Percentiles rank a stretch among this genome's conserved stretches.
These are phyloP conservation scores for Diacarnus erythraeanus DNA, from an alignment of 37 sponge, comb jelly and placozoan genomes.

Conservation along the genomic window DNA sequence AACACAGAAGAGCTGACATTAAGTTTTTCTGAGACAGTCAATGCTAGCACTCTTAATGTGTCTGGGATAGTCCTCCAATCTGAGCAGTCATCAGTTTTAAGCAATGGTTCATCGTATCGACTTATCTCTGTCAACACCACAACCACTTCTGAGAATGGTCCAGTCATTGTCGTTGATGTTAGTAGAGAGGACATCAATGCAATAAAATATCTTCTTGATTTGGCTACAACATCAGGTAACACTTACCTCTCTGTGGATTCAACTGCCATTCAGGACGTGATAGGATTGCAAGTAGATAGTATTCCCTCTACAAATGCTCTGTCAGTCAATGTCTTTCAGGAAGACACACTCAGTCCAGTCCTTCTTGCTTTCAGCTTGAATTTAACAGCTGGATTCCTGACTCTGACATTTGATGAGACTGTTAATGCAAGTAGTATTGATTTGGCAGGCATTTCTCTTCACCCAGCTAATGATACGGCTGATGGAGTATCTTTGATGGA, in stretches of 20 bases:
- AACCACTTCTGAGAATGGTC: slow-evolving; percentile 41
- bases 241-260: slow-evolving; percentile 68
- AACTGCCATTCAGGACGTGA: slow-evolving; percentile 72
- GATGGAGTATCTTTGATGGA: slow-evolving; percentile 20
- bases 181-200: slow-evolving; percentile 80
- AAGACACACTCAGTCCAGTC: slow-evolving; percentile 69
- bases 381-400: slow-evolving; percentile 69
- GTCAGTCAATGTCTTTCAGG: slow-evolving; percentile 24
- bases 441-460: slow-evolving; percentile 31
- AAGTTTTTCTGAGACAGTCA: slow-evolving; percentile 85
- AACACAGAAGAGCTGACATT: slow-evolving; percentile 52
- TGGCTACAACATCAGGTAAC: slow-evolving; percentile 63
- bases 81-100: not conserved
- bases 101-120: slow-evolving; percentile 28
- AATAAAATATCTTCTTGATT: slow-evolving; percentile 61
- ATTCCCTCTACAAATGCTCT: slow-evolving; percentile 34
- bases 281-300: slow-evolving; percentile 35
- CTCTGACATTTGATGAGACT: slow-evolving; percentile 85
- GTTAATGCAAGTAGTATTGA: slow-evolving; percentile 74
- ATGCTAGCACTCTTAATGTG: slow-evolving; percentile 79
- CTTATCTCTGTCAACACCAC: slow-evolving; percentile 42
- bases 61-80: slow-evolving; percentile 58
- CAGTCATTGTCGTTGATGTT: slow-evolving; percentile 47
- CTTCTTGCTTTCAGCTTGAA: slow-evolving; percentile 62
- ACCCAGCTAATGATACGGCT: slow-evolving; percentile 13